A percentile compares a stretch with the other conserved stretches of the same genome.
These are phyloP conservation scores for Eublepharis macularius DNA, from an alignment of 2,113 vertebrate species.

Conservation along the genomic window DNA sequence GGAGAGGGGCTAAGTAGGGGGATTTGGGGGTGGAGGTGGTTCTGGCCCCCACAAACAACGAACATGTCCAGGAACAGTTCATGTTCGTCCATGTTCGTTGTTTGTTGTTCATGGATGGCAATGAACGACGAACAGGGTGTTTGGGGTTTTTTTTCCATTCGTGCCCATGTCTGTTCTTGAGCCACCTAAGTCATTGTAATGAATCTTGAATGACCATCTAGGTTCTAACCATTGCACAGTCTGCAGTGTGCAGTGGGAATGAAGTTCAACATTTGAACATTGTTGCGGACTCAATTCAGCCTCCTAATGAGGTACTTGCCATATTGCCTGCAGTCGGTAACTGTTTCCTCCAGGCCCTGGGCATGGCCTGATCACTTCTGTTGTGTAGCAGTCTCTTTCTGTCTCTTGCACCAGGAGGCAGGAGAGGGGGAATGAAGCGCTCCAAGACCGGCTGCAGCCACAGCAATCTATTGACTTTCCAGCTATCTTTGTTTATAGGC, in stretches of 20 bases:
- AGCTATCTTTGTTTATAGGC: too few relatives aligned
- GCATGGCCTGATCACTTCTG: not conserved
- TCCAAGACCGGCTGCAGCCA: not conserved
- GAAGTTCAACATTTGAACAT: not conserved
- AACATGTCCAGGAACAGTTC: too few relatives aligned
- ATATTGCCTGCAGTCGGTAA: not conserved
- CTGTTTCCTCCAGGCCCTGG: not conserved
- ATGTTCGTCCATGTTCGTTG: too few relatives aligned
- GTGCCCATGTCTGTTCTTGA: too few relatives aligned
- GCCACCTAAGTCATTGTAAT: rapidly evolving
- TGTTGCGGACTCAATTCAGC: not conserved
- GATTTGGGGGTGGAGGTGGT: too few relatives aligned
- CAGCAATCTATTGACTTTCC: too few relatives aligned
- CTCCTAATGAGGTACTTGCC: not conserved
- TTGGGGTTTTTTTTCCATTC: too few relatives aligned
- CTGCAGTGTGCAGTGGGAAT: not conserved
- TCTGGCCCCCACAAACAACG: too few relatives aligned
- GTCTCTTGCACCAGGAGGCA: not conserved
- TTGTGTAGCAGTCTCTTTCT: rapidly evolving
- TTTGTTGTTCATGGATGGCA: too few relatives aligned
- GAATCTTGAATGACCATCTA: rapidly evolving
- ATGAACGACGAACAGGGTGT: too few relatives aligned
- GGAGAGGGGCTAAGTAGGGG: too few relatives aligned
- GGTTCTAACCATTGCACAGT: not conserved
- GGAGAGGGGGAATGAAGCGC: not conserved